These are phyloP conservation scores for Drosophila neotestacea DNA, from an alignment of 2,888 invertebrate genomes.

Conservation along the genomic window DNA sequence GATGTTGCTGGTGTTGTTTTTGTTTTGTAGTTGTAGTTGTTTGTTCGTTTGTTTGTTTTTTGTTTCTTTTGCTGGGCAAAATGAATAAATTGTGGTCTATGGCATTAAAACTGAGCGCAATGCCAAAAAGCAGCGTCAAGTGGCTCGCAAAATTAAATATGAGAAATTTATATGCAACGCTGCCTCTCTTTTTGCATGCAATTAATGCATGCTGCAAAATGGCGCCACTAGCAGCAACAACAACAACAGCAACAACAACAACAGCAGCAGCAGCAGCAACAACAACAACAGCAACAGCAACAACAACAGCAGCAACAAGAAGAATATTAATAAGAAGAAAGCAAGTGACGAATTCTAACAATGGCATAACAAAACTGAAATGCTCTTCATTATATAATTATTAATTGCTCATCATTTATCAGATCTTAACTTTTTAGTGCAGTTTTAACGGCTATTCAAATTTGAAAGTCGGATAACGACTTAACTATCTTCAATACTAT, in stretches of 20 bases:
- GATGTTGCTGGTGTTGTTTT: neutral
- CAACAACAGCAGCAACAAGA: slow-evolving; percentile 14
- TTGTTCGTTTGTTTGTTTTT: slow-evolving; percentile 4
- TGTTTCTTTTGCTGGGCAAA: slow-evolving; percentile 35
- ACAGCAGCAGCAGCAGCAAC: slow-evolving; percentile 6
- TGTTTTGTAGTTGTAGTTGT: neutral
- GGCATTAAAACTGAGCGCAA: slow-evolving; percentile 61
- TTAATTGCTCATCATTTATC: neutral
- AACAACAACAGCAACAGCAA: slow-evolving; percentile 9
- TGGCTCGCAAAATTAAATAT: slow-evolving; percentile 74
- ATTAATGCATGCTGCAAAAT: slow-evolving; percentile 68
- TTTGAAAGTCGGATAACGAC: neutral
- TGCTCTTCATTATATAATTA: slow-evolving; percentile 28
- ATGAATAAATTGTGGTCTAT: slow-evolving; percentile 62
- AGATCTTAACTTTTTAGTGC: neutral
- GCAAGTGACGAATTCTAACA: neutral
- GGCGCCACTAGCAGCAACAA: slow-evolving; percentile 29
- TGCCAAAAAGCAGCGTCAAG: slow-evolving; percentile 64
- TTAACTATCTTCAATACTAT: neutral
- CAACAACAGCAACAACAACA: slow-evolving; percentile 5
- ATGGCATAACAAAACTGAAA: slow-evolving; percentile 14
- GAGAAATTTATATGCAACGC: slow-evolving; percentile 76
- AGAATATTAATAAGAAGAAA: slow-evolving; percentile 15
- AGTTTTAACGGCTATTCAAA: neutral
- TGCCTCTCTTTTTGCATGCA: slow-evolving; percentile 61